Base-by-base conservation (phyloP, 2,797 vertebrate genomes). In the Macropus fuliginosus region DNA sequence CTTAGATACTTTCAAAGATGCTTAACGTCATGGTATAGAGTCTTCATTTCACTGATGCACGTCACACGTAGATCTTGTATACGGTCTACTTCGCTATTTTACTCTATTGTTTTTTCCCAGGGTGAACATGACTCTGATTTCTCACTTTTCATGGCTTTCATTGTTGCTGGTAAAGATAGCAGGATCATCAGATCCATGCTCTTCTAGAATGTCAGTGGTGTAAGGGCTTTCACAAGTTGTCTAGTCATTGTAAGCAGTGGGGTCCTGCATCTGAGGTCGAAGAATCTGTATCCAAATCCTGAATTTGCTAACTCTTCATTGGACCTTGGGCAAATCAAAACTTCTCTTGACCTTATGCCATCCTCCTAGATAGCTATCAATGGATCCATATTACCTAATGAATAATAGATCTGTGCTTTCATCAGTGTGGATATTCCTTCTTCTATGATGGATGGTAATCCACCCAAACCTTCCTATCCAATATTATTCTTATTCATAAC, bases 81-180 rank as follows among this genome's bases (percentile, higher is more conserved):
- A 1, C 1, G 3, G 10, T 50, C 9, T 28, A 87, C 74, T 87
- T 24, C 24, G 27, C 24, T 46, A 21, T 87, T 24, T 81, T 27
- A 27, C 21, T 50, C 40, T 87, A 16, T 27, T 50, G 40, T 24
- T 87, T 50, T 87, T 27, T 46, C 21, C 40, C 10, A 87, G 9
- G 40, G 9, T 59, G 11, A 89, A 87, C 40, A 28, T 74, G 92
- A 46, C 18, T 93, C 29, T 52, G 21, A 8, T 96, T 50, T 59
- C 55, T 81, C 94, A 92, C 14, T 56, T 92, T 66, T 94, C 95
- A 66, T 12, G 34, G 40, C 93, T 16, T 95, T 10, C 93, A 94
- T 94, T 94, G 92, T 55, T 55, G 27, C 57, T 92, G n/a, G 52
- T 92, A 93, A 94, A 57, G 55, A 93, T 52, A 93, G 24, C 89